Conservation (phyloP, 1,140 invertebrate genomes). For the Drosophila equinoxialis region DNA sequence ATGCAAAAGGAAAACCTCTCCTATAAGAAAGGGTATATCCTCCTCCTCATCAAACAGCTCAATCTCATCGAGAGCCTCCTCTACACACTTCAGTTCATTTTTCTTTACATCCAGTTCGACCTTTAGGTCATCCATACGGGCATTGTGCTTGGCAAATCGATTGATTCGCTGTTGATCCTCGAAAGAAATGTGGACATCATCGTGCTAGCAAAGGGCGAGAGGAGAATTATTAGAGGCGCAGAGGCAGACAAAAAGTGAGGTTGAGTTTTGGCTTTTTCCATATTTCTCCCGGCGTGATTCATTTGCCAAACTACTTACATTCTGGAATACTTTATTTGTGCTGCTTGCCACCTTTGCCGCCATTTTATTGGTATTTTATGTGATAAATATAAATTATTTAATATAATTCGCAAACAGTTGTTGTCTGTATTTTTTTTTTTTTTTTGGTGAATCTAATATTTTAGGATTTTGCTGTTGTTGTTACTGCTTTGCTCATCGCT, state of each 20-base stretch:
- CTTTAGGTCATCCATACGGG: constrained; percentile 94
- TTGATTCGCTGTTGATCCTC: constrained; percentile 99
- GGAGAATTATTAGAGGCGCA: constrained; percentile 18
- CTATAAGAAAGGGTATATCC: constrained; percentile 92
- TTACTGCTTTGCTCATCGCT: not conserved
- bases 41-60: constrained; percentile 90
- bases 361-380: constrained; percentile 51
- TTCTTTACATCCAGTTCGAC: constrained; percentile 95
- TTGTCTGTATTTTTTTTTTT: constrained; percentile 18
- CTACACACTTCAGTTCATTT: constrained; percentile 95
- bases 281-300: not conserved
- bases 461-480: constrained; percentile 11
- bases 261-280: constrained; percentile 39
- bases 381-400: constrained; percentile 49
- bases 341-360: constrained; percentile 72
- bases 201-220: constrained; percentile 44
- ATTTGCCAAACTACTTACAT: constrained; percentile 48
- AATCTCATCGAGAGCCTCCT: constrained; percentile 96
- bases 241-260: constrained; percentile 60
- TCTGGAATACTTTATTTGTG: constrained; percentile 77
- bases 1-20: constrained; percentile 94
- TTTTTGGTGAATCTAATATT: not conserved
- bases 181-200: constrained; percentile 95
- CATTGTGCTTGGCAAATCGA: constrained; percentile 96
- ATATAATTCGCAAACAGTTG: constrained; percentile 64